Percentiles rank a stretch among this genome's conserved stretches.
phyloP scores from a whole-genome alignment of 2,113 vertebrate genomes.

The Crotalus tigris region DNA sequence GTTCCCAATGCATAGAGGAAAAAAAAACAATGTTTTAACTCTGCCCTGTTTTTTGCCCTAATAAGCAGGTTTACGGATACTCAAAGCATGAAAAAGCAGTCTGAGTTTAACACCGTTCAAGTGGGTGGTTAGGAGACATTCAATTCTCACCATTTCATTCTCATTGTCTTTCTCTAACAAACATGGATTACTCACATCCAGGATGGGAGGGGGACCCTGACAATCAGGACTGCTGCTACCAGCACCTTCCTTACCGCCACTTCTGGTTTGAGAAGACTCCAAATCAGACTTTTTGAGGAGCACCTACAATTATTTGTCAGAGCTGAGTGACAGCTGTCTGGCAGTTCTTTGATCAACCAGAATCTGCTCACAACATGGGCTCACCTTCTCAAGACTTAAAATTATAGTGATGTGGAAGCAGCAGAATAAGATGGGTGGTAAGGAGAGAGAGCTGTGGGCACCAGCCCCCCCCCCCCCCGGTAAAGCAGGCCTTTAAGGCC shows the following conservation, averaged over 20 bases:
- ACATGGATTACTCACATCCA: background rate
- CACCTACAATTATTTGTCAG: background rate
- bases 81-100: background rate
- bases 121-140: background rate
- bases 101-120: background rate
- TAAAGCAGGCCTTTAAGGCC: background rate
- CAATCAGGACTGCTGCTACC: background rate
- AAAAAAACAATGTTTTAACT: background rate
- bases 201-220: background rate
- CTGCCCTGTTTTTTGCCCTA: background rate
- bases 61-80: background rate
- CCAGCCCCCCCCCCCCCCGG: fast-evolving
- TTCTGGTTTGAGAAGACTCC: background rate
- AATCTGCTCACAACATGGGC: background rate
- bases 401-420: background rate
- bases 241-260: background rate
- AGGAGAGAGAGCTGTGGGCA: background rate
- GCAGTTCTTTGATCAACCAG: background rate
- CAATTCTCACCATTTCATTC: background rate
- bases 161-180: background rate
- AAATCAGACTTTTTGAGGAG: background rate
- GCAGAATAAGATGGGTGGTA: background rate
- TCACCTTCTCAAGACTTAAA: background rate
- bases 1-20: background rate
- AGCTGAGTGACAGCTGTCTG: background rate